Evolutionary conservation across 1,140 invertebrate species (phyloP).

Genomic region (Euura lappo): DNA sequence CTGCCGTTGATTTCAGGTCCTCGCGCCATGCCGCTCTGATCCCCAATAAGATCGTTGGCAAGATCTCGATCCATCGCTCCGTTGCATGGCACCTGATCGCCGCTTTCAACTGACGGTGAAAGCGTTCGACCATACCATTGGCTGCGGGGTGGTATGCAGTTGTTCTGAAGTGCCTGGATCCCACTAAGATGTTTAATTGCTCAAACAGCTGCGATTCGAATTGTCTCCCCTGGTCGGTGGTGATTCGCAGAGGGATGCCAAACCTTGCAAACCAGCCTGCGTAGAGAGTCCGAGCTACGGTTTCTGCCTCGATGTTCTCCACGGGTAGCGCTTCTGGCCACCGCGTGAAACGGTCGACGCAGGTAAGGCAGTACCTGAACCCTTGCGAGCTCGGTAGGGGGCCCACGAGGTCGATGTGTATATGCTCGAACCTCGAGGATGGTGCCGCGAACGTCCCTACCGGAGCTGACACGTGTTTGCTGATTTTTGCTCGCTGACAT

Average conservation of each 20-base stretch:
- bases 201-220: slow-evolving; percentile 46
- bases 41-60: slow-evolving; percentile 52
- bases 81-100: slow-evolving; percentile 41
- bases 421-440: slow-evolving; percentile 32
- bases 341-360: slow-evolving; percentile 39
- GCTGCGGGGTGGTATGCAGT: slow-evolving; percentile 46
- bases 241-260: slow-evolving; percentile 44
- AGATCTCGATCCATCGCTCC: slow-evolving; percentile 38
- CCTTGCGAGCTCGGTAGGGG: slow-evolving; percentile 29
- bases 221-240: slow-evolving; percentile 52
- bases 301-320: slow-evolving; percentile 36
- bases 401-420: slow-evolving; percentile 47
- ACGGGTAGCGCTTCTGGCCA: slow-evolving; percentile 45
- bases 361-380: slow-evolving; percentile 36
- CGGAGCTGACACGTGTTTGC: slow-evolving; percentile 28
- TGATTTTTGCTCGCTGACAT: slow-evolving; percentile 38
- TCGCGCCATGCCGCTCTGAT: slow-evolving; percentile 44
- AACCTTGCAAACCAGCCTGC: slow-evolving; percentile 45
- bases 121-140: slow-evolving; percentile 53
- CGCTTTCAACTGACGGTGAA: slow-evolving; percentile 43
- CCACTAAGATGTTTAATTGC: slow-evolving; percentile 30
- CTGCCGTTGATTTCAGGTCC: slow-evolving; percentile 42
- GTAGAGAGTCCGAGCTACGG: slow-evolving; percentile 39
- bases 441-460: slow-evolving; percentile 28
- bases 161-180: slow-evolving; percentile 36